Conservation (phyloP, 1,140 invertebrate genomes). For the Heliconius eleuchia region DNA sequence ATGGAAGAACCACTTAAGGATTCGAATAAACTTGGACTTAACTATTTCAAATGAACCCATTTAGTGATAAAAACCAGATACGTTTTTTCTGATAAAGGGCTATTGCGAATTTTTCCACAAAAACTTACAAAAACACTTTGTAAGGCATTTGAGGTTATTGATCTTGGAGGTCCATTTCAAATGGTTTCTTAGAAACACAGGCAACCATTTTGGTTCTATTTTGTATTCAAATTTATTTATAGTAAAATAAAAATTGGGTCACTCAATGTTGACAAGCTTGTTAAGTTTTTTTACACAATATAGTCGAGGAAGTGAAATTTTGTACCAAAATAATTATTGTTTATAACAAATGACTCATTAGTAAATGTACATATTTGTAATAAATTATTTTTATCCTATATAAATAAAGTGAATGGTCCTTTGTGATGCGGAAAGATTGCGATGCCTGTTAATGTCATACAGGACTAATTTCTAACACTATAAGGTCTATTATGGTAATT, state of each 20-base stretch:
- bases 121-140: background rate
- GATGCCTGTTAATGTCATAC: slow-evolving; percentile 18
- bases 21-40: background rate
- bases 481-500: slow-evolving; percentile 28
- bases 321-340: background rate
- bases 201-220: background rate
- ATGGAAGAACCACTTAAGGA: background rate
- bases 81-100: background rate
- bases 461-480: slow-evolving; percentile 29
- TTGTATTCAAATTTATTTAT: background rate
- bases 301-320: background rate
- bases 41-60: background rate
- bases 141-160: background rate
- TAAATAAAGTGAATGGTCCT: slow-evolving; percentile 14
- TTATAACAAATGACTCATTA: background rate
- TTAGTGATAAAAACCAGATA: slow-evolving; percentile 4
- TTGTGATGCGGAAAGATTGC: slow-evolving; percentile 26
- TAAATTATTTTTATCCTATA: background rate
- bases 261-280: background rate
- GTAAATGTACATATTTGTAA: background rate
- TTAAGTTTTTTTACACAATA: background rate
- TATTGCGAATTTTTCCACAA: background rate
- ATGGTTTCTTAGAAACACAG: background rate
- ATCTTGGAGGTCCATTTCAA: background rate
- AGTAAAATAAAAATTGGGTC: background rate